Conservation (phyloP, 2,113 vertebrate species). For the Misgurnus anguillicaudatus region DNA sequence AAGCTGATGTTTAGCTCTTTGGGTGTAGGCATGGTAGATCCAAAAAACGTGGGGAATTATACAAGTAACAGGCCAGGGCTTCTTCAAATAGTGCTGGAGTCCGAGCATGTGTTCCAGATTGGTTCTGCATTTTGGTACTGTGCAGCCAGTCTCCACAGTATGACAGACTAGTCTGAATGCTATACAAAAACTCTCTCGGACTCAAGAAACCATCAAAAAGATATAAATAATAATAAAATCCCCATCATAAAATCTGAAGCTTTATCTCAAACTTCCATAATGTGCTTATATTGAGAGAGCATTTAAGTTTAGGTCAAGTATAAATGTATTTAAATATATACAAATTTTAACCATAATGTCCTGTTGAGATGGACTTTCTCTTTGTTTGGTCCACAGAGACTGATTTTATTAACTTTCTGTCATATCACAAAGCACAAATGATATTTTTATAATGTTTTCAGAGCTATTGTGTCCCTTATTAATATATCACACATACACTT, state of each 20-base stretch:
- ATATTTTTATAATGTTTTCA: too few species aligned
- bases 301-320: too few species aligned
- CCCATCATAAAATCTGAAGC: not conserved
- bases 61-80: constrained; percentile 38
- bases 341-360: too few species aligned
- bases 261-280: constrained; percentile 33
- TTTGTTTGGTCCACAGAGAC: too few species aligned
- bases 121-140: constrained; percentile 53
- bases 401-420: too few species aligned
- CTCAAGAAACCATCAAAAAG: not conserved
- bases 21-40: constrained; percentile 16
- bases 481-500: too few species aligned
- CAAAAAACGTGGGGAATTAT: constrained; percentile 32
- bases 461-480: too few species aligned
- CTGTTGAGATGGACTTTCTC: too few species aligned
- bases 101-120: not conserved
- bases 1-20: constrained; percentile 38
- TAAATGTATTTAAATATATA: too few species aligned
- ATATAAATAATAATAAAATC: not conserved
- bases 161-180: constrained; percentile 19
- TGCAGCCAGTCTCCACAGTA: constrained; percentile 51
- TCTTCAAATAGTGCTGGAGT: constrained; percentile 35
- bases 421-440: too few species aligned
- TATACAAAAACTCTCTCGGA: constrained; percentile 41
- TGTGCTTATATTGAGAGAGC: not conserved